Conservation (phyloP, 2,113 vertebrate genomes). For the Limanda limanda region DNA sequence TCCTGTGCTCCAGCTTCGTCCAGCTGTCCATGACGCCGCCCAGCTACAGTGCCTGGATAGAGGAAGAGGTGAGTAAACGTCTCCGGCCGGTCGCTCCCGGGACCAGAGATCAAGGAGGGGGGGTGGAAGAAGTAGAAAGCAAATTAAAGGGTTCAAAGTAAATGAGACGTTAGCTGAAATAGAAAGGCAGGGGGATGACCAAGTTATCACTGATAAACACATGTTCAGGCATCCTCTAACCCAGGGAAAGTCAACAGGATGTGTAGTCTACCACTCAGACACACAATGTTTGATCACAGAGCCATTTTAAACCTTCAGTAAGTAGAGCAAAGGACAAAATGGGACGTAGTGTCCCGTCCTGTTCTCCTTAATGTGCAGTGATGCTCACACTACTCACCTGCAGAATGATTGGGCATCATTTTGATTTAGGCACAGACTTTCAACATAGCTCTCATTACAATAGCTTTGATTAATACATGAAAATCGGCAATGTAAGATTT, state of each 20-base stretch:
- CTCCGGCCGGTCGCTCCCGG: conserved; percentile 2
- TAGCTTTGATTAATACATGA: too few relatives aligned
- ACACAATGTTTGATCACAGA: conserved; percentile 29
- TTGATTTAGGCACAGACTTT: too few relatives aligned
- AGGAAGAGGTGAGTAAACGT: conserved; percentile 86
- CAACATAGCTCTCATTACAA: too few relatives aligned
- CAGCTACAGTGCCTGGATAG: conserved; percentile 94
- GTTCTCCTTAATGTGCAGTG: not conserved
- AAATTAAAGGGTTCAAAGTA: conserved; percentile 48
- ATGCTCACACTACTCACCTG: not conserved
- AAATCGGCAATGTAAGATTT: too few relatives aligned
- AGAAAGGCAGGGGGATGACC: not conserved
- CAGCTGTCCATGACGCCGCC: conserved; percentile 92
- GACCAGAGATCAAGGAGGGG: conserved; percentile 17
- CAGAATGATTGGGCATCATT: not conserved
- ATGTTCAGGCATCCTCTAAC: conserved; percentile 30
- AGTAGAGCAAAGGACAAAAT: conserved; percentile 15
- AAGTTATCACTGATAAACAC: conserved; percentile 33
- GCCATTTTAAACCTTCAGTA: conserved; percentile 21
- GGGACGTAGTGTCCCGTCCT: conserved; percentile 7
- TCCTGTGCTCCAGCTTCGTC: conserved; percentile 88
- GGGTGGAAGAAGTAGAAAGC: conserved; percentile 47
- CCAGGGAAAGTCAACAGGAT: conserved; percentile 61
- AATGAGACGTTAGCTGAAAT: not conserved
- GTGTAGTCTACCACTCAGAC: conserved; percentile 13